Percentiles rank a stretch among this genome's conserved stretches.
Evolutionary conservation across 2,113 vertebrate genomes (phyloP).

Genomic region (Oreochromis niloticus): DNA sequence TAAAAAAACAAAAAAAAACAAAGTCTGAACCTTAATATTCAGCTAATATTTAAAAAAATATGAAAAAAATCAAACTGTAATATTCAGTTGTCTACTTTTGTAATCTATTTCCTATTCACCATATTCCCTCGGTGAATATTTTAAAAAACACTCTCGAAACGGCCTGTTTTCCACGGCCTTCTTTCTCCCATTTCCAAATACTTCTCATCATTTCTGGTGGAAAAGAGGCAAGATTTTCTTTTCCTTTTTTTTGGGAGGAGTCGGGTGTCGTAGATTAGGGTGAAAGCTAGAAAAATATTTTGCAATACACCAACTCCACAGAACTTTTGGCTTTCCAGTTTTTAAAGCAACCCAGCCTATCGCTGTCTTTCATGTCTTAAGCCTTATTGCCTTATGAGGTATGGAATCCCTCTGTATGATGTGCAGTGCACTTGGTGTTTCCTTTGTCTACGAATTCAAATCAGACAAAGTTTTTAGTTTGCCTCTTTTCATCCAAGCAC

Average conservation of each 20-base stretch:
- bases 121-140: slow-evolving; percentile 31
- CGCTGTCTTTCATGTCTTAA: slow-evolving; percentile 57
- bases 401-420: slow-evolving; percentile 23
- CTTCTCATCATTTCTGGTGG: neutral
- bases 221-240: neutral
- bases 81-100: slow-evolving; percentile 52
- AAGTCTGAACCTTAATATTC: slow-evolving; percentile 14
- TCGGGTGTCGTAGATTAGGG: neutral
- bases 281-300: slow-evolving; percentile 2
- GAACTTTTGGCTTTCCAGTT: neutral
- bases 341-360: slow-evolving; percentile 23
- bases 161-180: slow-evolving; percentile 43
- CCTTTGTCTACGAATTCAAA: slow-evolving; percentile 7
- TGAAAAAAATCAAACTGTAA: slow-evolving; percentile 1
- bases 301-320: neutral
- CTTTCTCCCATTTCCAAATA: neutral
- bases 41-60: neutral
- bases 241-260: neutral
- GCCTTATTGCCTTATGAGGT: slow-evolving; percentile 70
- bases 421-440: slow-evolving; percentile 34
- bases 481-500: neutral
- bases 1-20: neutral
- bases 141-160: slow-evolving; percentile 9
- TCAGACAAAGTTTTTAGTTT: neutral
- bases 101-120: slow-evolving; percentile 47